Percentiles rank a stretch among this genome's conserved stretches.
These are phyloP conservation scores for Pteria penguin DNA, from an alignment of 2,888 invertebrate genomes.

Conservation along the genomic window DNA sequence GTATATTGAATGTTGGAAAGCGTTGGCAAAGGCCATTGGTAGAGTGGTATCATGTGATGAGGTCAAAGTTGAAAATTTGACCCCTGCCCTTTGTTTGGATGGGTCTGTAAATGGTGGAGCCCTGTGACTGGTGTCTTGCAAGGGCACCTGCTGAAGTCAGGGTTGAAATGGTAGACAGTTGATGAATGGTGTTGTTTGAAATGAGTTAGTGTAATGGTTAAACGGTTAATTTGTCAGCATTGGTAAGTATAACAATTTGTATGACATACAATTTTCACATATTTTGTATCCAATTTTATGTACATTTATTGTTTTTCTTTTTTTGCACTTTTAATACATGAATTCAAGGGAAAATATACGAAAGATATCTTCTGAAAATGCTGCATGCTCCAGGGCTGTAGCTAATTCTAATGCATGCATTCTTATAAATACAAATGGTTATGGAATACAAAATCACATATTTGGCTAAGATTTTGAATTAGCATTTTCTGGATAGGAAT, in stretches of 20 bases:
- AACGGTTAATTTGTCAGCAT: not conserved
- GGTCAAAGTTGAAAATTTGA: slow-evolving; percentile 31
- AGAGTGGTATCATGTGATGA: slow-evolving; percentile 27
- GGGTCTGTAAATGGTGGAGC: slow-evolving; percentile 37
- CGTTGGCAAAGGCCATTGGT: slow-evolving; percentile 32
- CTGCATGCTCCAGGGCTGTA: too few species aligned
- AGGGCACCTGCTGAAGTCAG: slow-evolving; percentile 24
- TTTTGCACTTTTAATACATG: too few species aligned
- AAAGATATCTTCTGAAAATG: too few species aligned
- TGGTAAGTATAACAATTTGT: slow-evolving; percentile 22
- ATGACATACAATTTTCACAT: too few species aligned
- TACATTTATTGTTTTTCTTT: too few species aligned
- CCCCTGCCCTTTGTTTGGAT: slow-evolving; percentile 36
- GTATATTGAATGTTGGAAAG: slow-evolving; percentile 34
- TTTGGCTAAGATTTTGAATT: too few species aligned
- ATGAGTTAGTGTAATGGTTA: not conserved
- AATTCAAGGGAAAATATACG: too few species aligned
- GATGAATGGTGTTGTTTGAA: slow-evolving; percentile 14
- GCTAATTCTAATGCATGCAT: too few species aligned
- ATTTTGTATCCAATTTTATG: too few species aligned
- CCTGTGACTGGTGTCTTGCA: slow-evolving; percentile 34
- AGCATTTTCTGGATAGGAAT: too few species aligned
- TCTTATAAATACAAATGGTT: too few species aligned
- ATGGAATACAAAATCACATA: too few species aligned
- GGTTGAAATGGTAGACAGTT: slow-evolving; percentile 18